Conservation (phyloP, 1,140 invertebrate species). For the Ctenoplectra terminalis region DNA sequence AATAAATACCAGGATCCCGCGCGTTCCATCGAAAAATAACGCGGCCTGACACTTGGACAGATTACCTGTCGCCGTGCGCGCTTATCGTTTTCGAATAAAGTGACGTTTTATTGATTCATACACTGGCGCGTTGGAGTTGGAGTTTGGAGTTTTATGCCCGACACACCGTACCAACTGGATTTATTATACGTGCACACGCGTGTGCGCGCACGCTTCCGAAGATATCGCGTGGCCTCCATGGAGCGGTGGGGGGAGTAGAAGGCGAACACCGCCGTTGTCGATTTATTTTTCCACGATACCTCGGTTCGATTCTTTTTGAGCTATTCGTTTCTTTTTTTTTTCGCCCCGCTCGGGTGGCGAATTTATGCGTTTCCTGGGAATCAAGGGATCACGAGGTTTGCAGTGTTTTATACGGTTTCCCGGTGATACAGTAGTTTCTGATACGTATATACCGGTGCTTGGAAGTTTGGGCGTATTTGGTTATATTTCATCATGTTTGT, state of each 20-base stretch:
- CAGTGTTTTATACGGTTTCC: neutral
- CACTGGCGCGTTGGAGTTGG: neutral
- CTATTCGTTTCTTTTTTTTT: neutral
- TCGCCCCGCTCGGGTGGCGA: neutral
- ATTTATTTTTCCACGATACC: neutral
- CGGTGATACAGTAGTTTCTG: too few relatives aligned
- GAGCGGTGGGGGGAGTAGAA: too few relatives aligned
- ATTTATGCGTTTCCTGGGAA: neutral
- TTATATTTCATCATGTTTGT: neutral
- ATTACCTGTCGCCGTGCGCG: constrained; percentile 20
- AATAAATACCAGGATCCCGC: neutral
- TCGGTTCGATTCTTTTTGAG: neutral
- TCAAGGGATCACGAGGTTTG: neutral
- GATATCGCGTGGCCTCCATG: neutral
- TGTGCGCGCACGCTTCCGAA: too few relatives aligned
- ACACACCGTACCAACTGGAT: neutral
- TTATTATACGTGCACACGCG: neutral
- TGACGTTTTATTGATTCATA: constrained; percentile 33
- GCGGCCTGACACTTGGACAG: constrained; percentile 5
- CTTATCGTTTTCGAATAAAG: constrained; percentile 39
- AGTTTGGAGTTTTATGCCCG: constrained; percentile 11
- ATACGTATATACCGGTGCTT: neutral
- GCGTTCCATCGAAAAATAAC: constrained; percentile 19
- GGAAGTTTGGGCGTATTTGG: neutral
- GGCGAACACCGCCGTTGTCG: neutral